phyloP scores from a whole-genome alignment of 1,140 invertebrate genomes.

The Epicauta chinensis region DNA sequence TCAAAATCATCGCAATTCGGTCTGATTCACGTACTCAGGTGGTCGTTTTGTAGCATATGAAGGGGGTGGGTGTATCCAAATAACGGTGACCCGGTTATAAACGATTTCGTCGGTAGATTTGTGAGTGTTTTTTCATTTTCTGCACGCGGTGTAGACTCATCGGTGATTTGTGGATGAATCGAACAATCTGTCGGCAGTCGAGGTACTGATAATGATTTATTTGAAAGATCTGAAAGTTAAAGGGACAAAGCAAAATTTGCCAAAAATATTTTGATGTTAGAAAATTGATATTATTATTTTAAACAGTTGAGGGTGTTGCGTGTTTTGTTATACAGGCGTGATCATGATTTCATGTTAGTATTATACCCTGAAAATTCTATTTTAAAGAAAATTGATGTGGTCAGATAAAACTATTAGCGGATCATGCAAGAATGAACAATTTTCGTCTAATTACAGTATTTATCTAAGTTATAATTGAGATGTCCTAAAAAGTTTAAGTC shows the following conservation, averaged over 20 bases:
- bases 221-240: conserved; percentile 19
- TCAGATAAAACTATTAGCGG: conserved; percentile 16
- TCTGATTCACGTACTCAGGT: conserved; percentile 7
- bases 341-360: conserved; percentile 18
- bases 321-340: conserved; percentile 15
- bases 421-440: conserved; percentile 15
- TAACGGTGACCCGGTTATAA: conserved; percentile 11
- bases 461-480: background rate
- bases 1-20: background rate
- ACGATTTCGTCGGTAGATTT: conserved; percentile 10
- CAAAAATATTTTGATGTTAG: background rate
- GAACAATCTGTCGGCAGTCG: conserved; percentile 3
- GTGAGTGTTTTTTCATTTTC: conserved; percentile 17
- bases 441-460: background rate
- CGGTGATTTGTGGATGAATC: background rate
- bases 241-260: background rate
- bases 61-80: conserved; percentile 20
- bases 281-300: too few relatives aligned
- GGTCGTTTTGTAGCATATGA: conserved; percentile 18
- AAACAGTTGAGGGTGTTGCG: conserved; percentile 11
- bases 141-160: conserved; percentile 1
- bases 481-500: too few relatives aligned
- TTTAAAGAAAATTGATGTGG: conserved; percentile 23
- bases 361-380: conserved; percentile 13
- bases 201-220: conserved; percentile 9